Conservation (phyloP, 1,140 invertebrate genomes). For the Proctacanthus coquilletti region DNA sequence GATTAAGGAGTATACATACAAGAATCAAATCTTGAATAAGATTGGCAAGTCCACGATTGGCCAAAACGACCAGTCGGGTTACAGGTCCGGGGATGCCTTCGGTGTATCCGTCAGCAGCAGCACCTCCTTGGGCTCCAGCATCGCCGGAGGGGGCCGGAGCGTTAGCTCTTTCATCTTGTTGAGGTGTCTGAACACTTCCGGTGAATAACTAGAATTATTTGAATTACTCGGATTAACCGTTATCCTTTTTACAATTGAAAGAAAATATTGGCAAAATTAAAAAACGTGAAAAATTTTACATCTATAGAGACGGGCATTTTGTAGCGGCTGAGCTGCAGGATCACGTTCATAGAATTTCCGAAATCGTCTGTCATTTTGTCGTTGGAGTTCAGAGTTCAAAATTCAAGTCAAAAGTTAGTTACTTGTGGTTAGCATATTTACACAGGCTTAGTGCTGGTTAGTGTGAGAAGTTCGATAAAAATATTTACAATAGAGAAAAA, state of each 20-base stretch:
- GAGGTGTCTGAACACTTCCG: constrained; percentile 43
- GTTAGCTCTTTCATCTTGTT: constrained; percentile 38
- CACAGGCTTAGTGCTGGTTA: too few species aligned
- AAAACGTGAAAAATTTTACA: neutral
- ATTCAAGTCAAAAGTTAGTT: too few species aligned
- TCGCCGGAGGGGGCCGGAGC: constrained; percentile 35
- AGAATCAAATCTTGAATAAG: constrained; percentile 72
- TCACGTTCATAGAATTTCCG: constrained; percentile 1
- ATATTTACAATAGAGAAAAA: too few species aligned
- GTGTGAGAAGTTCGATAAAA: too few species aligned
- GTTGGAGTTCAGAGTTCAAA: too few species aligned
- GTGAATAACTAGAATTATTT: constrained; percentile 54
- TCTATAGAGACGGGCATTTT: too few species aligned
- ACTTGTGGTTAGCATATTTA: too few species aligned
- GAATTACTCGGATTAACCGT: too few species aligned
- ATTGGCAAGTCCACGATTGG: constrained; percentile 67
- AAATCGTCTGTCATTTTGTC: constrained; percentile 12
- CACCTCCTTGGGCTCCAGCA: constrained; percentile 27
- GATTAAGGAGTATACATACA: constrained; percentile 32
- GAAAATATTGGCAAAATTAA: neutral
- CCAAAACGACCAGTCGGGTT: constrained; percentile 66
- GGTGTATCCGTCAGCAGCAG: constrained; percentile 40
- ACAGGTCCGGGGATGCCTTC: constrained; percentile 72
- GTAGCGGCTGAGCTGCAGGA: neutral
- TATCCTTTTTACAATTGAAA: neutral